Percentiles rank a stretch among this genome's conserved stretches.
These are phyloP conservation scores for Steinernema feltiae DNA, from an alignment of 1,140 invertebrate species.

Conservation along the genomic window DNA sequence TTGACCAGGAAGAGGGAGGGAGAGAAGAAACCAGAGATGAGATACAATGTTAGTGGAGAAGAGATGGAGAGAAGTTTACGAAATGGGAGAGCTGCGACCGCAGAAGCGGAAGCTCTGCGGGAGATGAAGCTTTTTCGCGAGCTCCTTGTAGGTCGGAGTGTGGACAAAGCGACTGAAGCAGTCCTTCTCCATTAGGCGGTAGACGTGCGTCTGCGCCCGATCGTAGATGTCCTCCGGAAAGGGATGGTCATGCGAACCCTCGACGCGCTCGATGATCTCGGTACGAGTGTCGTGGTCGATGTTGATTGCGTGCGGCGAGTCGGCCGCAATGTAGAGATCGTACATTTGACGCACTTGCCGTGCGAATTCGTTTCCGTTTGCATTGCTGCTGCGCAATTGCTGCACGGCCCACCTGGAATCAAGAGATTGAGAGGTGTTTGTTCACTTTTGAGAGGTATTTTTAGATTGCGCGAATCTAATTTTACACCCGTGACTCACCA, in stretches of 20 bases:
- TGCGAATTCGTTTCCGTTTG: constrained; percentile 28
- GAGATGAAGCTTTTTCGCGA: constrained; percentile 37
- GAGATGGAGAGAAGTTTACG: neutral
- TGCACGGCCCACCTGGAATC: constrained; percentile 38
- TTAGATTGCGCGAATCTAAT: neutral
- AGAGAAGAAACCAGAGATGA: too few relatives aligned
- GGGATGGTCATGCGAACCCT: constrained; percentile 21
- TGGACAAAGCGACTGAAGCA: constrained; percentile 41
- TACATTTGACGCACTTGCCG: constrained; percentile 33
- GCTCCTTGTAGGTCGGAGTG: constrained; percentile 37
- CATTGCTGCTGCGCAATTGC: constrained; percentile 24
- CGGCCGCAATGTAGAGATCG: constrained; percentile 35
- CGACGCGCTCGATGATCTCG: constrained; percentile 33
- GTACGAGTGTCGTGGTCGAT: constrained; percentile 39
- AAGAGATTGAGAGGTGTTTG: neutral
- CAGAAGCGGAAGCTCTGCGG: constrained; percentile 40
- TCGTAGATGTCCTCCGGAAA: constrained; percentile 41
- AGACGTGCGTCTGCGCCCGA: constrained; percentile 36
- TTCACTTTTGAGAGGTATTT: neutral
- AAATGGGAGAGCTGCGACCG: constrained; percentile 7
- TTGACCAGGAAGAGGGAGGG: too few relatives aligned
- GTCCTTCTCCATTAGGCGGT: constrained; percentile 40
- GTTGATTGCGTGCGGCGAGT: constrained; percentile 33
- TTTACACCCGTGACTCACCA: too few relatives aligned
- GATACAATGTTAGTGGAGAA: too few relatives aligned